These are phyloP conservation scores for Macrosiphum euphorbiae DNA, from an alignment of 2,888 invertebrate genomes.

Conservation along the genomic window DNA sequence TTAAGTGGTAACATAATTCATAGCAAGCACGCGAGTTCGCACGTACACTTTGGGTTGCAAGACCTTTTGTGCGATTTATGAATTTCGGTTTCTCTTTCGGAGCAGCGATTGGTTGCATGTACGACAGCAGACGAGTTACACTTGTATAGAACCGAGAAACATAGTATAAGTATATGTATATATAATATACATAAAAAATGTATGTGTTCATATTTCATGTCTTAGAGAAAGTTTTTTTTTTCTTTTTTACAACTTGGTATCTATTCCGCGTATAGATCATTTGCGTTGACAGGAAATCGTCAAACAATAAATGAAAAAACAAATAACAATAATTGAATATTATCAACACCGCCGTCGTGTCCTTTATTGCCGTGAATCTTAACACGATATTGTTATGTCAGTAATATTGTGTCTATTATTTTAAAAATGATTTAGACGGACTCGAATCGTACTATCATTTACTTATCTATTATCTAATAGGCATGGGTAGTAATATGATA, in stretches of 20 bases:
- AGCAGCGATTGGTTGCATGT: conserved; percentile 20
- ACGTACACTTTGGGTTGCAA: conserved; percentile 25
- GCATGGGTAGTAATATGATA: too few relatives aligned
- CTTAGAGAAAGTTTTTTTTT: conserved; percentile 40
- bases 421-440: neutral
- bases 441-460: too few relatives aligned
- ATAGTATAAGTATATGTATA: neutral
- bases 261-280: neutral
- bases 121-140: conserved; percentile 29
- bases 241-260: neutral
- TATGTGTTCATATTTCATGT: conserved; percentile 13
- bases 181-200: neutral
- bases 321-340: neutral
- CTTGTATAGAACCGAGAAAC: neutral
- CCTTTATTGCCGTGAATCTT: neutral
- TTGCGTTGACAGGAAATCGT: neutral
- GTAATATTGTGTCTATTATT: neutral
- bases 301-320: neutral
- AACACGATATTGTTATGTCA: neutral
- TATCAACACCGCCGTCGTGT: neutral
- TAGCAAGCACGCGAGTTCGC: neutral
- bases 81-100: conserved; percentile 53
- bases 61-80: conserved; percentile 41
- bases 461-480: too few relatives aligned
- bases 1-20: neutral